A percentile compares a stretch with the other conserved stretches of the same genome.
Conservation (phyloP, 2,888 invertebrate species). For the Marasmarcha lunaedactyla region DNA sequence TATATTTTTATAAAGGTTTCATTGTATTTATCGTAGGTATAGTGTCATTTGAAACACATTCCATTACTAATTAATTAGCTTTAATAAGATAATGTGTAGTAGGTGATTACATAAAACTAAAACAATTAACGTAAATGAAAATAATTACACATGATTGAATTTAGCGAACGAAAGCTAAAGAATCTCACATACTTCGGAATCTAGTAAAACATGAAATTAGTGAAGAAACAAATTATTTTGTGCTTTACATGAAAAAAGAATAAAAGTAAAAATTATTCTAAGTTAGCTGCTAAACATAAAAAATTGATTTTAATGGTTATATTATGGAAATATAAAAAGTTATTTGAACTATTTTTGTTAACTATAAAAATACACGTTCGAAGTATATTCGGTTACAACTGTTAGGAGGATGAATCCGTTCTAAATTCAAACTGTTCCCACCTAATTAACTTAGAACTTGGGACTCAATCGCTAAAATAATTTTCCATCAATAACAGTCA, state of each 20-base stretch:
- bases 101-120: slow-evolving; percentile 43
- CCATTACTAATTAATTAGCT: slow-evolving; percentile 44
- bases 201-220: slow-evolving; percentile 27
- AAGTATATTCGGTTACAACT: slow-evolving; percentile 1
- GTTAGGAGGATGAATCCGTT: slow-evolving; percentile 1
- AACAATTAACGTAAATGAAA: slow-evolving; percentile 33
- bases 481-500: slow-evolving; percentile 67
- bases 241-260: slow-evolving; percentile 53
- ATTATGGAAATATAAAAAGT: slow-evolving; percentile 27
- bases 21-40: slow-evolving; percentile 62
- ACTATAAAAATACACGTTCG: slow-evolving; percentile 20
- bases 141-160: slow-evolving; percentile 20
- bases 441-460: slow-evolving; percentile 5
- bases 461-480: slow-evolving; percentile 48
- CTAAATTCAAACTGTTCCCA: not conserved
- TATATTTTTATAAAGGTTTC: slow-evolving; percentile 61
- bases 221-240: slow-evolving; percentile 33
- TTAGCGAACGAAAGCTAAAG: slow-evolving; percentile 24
- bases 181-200: slow-evolving; percentile 24
- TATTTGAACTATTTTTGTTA: slow-evolving; percentile 32
- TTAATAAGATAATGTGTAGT: slow-evolving; percentile 63
- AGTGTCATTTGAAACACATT: slow-evolving; percentile 62
- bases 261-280: slow-evolving; percentile 48
- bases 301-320: slow-evolving; percentile 28
- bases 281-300: slow-evolving; percentile 54